A percentile compares a stretch with the other conserved stretches of the same genome.
Conservation (phyloP, 2,113 vertebrate genomes). For the Steatornis caripensis region DNA sequence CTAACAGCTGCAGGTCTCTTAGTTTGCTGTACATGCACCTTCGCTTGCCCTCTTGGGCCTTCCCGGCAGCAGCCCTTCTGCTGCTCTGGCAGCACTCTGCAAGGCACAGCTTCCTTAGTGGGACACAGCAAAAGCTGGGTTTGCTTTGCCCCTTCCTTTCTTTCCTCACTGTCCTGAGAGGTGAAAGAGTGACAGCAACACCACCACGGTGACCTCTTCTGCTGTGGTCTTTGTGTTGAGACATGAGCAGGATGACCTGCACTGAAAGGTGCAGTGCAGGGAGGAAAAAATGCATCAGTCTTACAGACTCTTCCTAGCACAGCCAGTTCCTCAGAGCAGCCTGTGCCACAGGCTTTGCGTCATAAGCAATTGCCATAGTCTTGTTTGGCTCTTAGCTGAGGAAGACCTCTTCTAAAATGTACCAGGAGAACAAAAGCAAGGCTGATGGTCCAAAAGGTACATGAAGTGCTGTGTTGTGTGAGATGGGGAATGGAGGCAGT, state of each 20-base stretch:
- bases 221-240: neutral
- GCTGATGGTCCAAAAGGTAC: neutral
- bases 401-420: neutral
- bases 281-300: neutral
- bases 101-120: neutral
- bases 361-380: neutral
- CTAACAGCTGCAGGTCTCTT: neutral
- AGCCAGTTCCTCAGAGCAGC: neutral
- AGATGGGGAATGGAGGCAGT: neutral
- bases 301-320: neutral
- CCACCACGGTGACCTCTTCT: neutral
- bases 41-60: fast-evolving
- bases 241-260: neutral
- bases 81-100: neutral
- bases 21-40: neutral
- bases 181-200: neutral
- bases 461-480: neutral
- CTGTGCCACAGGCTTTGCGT: neutral
- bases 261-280: neutral
- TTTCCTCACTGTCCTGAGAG: neutral
- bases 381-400: neutral
- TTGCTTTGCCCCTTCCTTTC: neutral
- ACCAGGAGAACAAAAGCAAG: neutral
- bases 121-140: neutral
- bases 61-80: neutral